Conservation (phyloP, 2,888 invertebrate species). For the Frankliniella fusca region DNA sequence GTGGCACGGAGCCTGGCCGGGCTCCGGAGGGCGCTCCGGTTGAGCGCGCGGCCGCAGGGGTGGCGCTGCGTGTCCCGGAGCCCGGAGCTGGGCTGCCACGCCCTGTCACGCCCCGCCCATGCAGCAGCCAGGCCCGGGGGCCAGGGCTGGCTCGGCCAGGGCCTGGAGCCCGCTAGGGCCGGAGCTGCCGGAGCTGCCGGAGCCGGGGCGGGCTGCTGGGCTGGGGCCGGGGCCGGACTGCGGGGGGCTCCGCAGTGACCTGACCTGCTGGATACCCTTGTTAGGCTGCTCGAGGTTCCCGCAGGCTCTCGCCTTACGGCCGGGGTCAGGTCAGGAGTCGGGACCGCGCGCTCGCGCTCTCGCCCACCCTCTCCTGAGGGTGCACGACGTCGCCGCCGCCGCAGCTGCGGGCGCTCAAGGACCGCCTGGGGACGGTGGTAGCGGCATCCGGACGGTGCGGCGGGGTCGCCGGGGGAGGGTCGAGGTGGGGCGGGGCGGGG, state of each 20-base stretch:
- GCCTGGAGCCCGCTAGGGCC: not conserved
- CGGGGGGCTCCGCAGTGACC: too few species aligned
- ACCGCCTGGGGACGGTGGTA: not conserved
- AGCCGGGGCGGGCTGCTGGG: not conserved
- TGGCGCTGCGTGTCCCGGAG: not conserved
- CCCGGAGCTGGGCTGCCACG: not conserved
- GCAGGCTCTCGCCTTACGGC: too few species aligned
- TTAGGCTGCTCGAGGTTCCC: too few species aligned
- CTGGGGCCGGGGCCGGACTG: too few species aligned
- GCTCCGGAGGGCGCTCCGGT: not conserved
- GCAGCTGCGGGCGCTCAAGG: not conserved
- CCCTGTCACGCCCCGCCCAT: not conserved
- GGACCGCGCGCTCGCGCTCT: not conserved
- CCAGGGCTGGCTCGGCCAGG: not conserved
- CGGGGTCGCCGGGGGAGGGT: not conserved
- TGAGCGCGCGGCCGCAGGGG: not conserved
- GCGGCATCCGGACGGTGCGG: too few species aligned
- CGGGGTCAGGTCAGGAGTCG: not conserved
- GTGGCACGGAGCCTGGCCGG: too few species aligned
- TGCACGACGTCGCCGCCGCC: not conserved
- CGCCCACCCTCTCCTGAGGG: not conserved
- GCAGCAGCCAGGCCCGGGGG: not conserved
- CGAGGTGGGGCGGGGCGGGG: not conserved
- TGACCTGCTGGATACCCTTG: too few species aligned
- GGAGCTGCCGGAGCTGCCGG: not conserved